Base-by-base conservation (phyloP, 2,888 invertebrate genomes). In the Dilophus febrilis region DNA sequence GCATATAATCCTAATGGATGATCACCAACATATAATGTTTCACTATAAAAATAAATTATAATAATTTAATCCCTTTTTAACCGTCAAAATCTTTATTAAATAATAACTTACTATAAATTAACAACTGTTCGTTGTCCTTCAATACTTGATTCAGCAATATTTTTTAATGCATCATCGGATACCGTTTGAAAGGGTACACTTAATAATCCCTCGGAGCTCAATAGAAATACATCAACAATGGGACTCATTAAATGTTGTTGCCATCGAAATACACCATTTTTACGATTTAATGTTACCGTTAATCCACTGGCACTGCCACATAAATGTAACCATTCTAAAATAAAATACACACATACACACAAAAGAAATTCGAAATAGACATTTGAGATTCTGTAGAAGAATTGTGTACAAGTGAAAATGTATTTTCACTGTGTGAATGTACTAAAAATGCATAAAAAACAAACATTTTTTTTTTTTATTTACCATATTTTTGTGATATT, bases 11-110 rank as follows among this genome's bases (percentile, higher is more conserved):
- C 94, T 52, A 82, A 74, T 44, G 72, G 67, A 37, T 70, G 68
- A 55, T 94, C 86, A 1, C 95, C 97, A 42, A 97, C 79, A 59
- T 92, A 97, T 27, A 97, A 66, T 0, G 92, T 86, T 42, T 86
- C 84, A 49, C 90, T 91, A 63, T 47, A 70, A 70, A 50, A 40
- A 46, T 49, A 47, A 47, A 46, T 37, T 40, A 46, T 40, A 38
- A 32, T 37, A 18, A 26, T 38, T 19, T 41, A 36, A 31, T 32
- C 13, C 28, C 4, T 32, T 10, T 6, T n/a, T n/a, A n/a, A n/a
- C n/a, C n/a, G n/a, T n/a, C n/a, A n/a, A n/a, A n/a, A n/a, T n/a
- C n/a, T 22, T 22, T 22, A 22, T 22, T 22, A 6, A 22, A 6
- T 22, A 22, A 8, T 22, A 22, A 22, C 71, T 68, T 58, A 73